Evolutionary conservation across 1,140 invertebrate genomes (phyloP), one percentile per base, ranked within the genome.

Genomic region (Heliothis virescens): DNA sequence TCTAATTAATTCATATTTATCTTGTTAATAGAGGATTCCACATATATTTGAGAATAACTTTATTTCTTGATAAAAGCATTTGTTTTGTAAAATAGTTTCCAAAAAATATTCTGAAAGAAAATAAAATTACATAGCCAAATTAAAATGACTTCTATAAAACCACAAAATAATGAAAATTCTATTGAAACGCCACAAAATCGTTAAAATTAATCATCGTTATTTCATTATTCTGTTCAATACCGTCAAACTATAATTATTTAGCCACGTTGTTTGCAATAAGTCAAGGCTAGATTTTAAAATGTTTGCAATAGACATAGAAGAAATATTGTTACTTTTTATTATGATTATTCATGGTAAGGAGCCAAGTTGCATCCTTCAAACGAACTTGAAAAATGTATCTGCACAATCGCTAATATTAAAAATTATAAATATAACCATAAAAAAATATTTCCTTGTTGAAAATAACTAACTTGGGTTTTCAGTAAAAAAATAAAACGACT

Each of bases 271-370:
- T 50, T 13, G 18, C 9, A 60, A 26, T 21, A 4, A 48, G 50
- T 52, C 65, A 50, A 50, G 41, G 41, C n/a, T 50, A 67, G 18
- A 48, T 50, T 69, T 69, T 69, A 52, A 50, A 69, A 69, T 69
- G 65, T 15, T 69, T 29, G 21, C 48, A 26, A 29, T 52, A 53
- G 26, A 52, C 12, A 26, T 10, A 53, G 21, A 15, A 29, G 1
- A n/a, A n/a, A n/a, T 21, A 15, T 12, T 52, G 65, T 52, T 69
- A 29, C 21, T 69, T 52, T 69, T 52, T 15, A 29, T 52, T 15
- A 29, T 53, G 65, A 52, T 69, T 69, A 12, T 26, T 69, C 2
- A n/a, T 52, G 65, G 65, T 69, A 53, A 21, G 63, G 52, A n/a
- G n/a, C n/a, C 18, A 26, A 59, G 13, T 5, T 9, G 18, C 3